Conservation (phyloP, 2,113 vertebrate genomes). For the Pachycephala philippinensis region DNA sequence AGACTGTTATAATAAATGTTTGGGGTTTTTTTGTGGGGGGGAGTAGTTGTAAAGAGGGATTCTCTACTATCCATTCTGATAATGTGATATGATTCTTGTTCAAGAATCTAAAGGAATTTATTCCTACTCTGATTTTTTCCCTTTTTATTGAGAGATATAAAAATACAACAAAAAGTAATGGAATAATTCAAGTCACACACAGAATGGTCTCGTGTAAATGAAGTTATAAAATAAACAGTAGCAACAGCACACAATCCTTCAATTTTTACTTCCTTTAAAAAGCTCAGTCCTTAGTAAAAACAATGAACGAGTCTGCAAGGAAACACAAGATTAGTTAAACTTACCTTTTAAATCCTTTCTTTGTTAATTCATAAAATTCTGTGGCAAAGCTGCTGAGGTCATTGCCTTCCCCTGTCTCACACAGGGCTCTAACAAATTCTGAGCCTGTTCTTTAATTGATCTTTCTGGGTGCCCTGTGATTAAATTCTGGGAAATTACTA, state of each 20-base stretch:
- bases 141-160: not conserved
- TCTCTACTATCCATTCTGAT: not conserved
- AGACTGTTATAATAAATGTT: not conserved
- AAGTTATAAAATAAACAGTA: constrained; percentile 39
- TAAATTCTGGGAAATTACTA: constrained; percentile 68
- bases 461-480: constrained; percentile 53
- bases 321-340: constrained; percentile 34
- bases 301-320: constrained; percentile 21
- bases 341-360: constrained; percentile 61
- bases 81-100: not conserved
- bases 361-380: constrained; percentile 73
- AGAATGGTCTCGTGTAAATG: not conserved
- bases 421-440: constrained; percentile 46
- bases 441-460: constrained; percentile 62
- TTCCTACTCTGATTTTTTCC: not conserved
- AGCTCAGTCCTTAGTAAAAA: constrained; percentile 24
- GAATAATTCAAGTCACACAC: not conserved
- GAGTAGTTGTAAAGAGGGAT: not conserved
- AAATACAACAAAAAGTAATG: not conserved
- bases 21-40: rapidly evolving
- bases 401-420: constrained; percentile 33
- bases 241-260: not conserved
- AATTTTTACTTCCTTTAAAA: not conserved
- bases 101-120: not conserved
- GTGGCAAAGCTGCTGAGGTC: constrained; percentile 50